These are phyloP conservation scores for Meloidogyne hapla DNA, from an alignment of 1,140 invertebrate species.

Conservation along the genomic window DNA sequence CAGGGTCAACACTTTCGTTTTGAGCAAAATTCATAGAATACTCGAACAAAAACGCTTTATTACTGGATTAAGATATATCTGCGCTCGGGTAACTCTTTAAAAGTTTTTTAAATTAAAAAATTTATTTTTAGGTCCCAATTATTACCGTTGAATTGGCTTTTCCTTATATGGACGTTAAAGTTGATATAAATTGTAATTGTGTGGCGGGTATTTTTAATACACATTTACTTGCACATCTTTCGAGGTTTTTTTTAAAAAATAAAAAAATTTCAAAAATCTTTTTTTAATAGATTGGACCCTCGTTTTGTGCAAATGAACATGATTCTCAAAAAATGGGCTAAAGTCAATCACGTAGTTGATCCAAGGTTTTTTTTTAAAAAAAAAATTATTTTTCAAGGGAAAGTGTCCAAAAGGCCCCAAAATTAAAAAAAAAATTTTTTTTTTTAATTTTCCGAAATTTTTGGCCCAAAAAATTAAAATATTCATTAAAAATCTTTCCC, in stretches of 20 bases:
- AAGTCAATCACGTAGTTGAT: constrained; percentile 16
- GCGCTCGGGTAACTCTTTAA: constrained; percentile 23
- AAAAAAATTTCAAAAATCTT: not conserved
- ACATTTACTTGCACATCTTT: constrained; percentile 37
- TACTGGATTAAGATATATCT: not conserved
- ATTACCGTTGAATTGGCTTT: constrained; percentile 31
- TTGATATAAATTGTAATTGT: constrained; percentile 52
- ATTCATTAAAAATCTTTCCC: not conserved
- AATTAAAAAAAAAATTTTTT: too few relatives aligned
- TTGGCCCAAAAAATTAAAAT: too few relatives aligned
- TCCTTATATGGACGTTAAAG: constrained; percentile 38
- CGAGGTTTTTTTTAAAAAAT: constrained; percentile 21
- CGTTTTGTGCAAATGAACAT: constrained; percentile 33
- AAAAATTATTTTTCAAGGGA: not conserved
- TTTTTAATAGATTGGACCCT: constrained; percentile 32
- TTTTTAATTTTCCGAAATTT: too few relatives aligned
- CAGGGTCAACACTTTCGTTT: constrained; percentile 19
- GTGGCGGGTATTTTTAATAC: constrained; percentile 51
- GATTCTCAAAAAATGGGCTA: constrained; percentile 39
- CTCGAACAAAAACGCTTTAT: constrained; percentile 27
- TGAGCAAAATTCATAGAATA: constrained; percentile 19
- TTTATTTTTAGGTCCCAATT: constrained; percentile 36
- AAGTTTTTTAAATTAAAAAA: not conserved
- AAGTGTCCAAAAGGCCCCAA: too few relatives aligned
- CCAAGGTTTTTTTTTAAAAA: not conserved